These are phyloP conservation scores for Abrostola triplasia DNA, from an alignment of 2,888 invertebrate genomes.

Conservation along the genomic window DNA sequence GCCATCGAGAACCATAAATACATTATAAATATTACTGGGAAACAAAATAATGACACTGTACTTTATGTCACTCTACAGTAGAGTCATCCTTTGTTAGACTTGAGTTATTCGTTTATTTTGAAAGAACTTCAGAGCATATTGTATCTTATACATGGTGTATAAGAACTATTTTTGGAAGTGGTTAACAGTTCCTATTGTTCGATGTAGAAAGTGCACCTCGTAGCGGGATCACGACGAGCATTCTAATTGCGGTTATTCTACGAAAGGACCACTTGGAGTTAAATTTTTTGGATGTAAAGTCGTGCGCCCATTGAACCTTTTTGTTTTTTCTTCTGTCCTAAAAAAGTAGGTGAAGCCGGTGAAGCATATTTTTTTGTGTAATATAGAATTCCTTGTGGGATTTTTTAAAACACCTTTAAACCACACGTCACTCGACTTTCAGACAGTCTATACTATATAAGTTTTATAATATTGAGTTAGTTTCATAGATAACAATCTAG, in stretches of 20 bases:
- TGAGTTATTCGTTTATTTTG: conserved; percentile 41
- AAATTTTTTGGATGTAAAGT: conserved; percentile 34
- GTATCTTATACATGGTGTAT: conserved; percentile 52
- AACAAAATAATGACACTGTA: conserved; percentile 9
- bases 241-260: conserved; percentile 71
- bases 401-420: neutral
- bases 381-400: neutral
- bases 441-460: too few species aligned
- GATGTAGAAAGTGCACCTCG: conserved; percentile 76
- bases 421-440: too few species aligned
- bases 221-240: conserved; percentile 70
- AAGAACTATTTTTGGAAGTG: conserved; percentile 57
- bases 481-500: too few species aligned
- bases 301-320: conserved; percentile 21
- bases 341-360: conserved; percentile 11
- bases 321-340: neutral
- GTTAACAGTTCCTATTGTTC: conserved; percentile 65
- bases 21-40: neutral
- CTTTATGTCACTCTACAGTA: conserved; percentile 11
- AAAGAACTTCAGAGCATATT: conserved; percentile 32
- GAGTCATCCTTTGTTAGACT: conserved; percentile 47
- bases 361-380: conserved; percentile 11
- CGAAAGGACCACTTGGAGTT: conserved; percentile 54
- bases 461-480: too few species aligned
- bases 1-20: conserved; percentile 1